phyloP scores from a whole-genome alignment of 1,140 invertebrate genomes.

The Aporrectodea caliginosa region DNA sequence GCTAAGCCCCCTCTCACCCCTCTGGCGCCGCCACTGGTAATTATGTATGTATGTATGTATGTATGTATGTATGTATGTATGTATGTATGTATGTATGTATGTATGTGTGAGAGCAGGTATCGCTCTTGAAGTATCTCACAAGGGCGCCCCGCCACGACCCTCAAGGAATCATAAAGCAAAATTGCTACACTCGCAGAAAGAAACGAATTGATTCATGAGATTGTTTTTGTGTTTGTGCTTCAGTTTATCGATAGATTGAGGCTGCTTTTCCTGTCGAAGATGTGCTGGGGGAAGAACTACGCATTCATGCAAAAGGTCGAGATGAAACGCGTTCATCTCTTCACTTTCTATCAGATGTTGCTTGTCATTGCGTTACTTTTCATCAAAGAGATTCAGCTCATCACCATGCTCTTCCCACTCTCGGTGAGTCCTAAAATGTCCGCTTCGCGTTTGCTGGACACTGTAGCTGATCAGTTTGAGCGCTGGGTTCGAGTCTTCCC shows the following conservation, averaged over 20 bases:
- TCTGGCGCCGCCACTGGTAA: neutral
- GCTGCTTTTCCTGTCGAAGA: conserved; percentile 93
- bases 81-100: neutral
- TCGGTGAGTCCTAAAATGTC: too few relatives aligned
- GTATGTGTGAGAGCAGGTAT: neutral
- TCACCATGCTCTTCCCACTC: conserved; percentile 91
- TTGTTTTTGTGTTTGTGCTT: conserved; percentile 30
- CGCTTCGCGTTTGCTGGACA: too few relatives aligned
- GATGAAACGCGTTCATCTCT: conserved; percentile 82
- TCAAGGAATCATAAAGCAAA: too few relatives aligned
- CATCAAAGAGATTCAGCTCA: conserved; percentile 57
- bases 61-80: too few relatives aligned
- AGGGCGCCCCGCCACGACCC: too few relatives aligned
- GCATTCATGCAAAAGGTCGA: conserved; percentile 89
- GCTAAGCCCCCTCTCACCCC: too few relatives aligned
- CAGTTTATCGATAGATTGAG: conserved; percentile 89
- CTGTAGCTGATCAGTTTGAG: too few relatives aligned
- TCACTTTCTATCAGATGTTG: conserved; percentile 75
- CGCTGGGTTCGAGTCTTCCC: too few relatives aligned
- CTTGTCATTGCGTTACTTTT: conserved; percentile 23
- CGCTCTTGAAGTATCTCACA: neutral
- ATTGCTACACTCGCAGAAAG: neutral
- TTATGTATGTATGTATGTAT: neutral
- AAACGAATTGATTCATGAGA: neutral
- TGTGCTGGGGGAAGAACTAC: conserved; percentile 95